Evolutionary conservation across 2,797 vertebrate species (phyloP), one percentile per base, ranked within the genome.

Genomic region (Gadopsis bispinosus): DNA sequence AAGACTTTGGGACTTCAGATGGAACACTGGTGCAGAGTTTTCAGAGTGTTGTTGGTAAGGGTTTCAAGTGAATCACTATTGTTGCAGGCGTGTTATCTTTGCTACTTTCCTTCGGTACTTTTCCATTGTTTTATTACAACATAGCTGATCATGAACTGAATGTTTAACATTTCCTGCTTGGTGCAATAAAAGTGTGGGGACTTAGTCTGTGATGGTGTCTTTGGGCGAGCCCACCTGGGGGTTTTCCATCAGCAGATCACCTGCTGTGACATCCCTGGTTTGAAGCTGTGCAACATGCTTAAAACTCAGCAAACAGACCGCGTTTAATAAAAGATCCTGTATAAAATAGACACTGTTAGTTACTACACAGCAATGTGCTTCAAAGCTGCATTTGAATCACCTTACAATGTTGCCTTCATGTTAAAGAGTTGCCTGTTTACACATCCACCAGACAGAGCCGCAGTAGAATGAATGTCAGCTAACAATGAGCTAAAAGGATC

Each of bases 11-110:
- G 19, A 78, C 69, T 43, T 86, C 87, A 9, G 94, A 95, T 41
- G 95, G 93, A 47, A 94, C 79, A 0, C 88, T 96, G 80, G 94
- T 95, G 68, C 94, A 95, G 83, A 95, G 95, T 59, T 93, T 95
- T 73, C 84, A 91, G 12, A 95, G 93, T 67, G 68, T 91, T 43
- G 82, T 72, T 60, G 91, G 95, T 95, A 88, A 85, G 86, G 54
- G 75, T 31, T 14, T 63, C 1, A 70, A 63, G 45, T 41, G 0
- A 50, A 31, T 20, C 10, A 19, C 3, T 17, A 26, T 43, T 35
- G 5, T 0, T 5, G 14, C 2, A 7, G 16, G 5, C 4, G 7
- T 22, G 10, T 51, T 19, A 10, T 20, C 43, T 45, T 22, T 43
- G 0, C 2, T 19, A 12, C 3, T 35, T 26, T 41, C 7, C 20